A percentile compares a stretch with the other conserved stretches of the same genome.
These are phyloP conservation scores for Hymenopus coronatus DNA, from an alignment of 2,888 invertebrate species.

Conservation along the genomic window DNA sequence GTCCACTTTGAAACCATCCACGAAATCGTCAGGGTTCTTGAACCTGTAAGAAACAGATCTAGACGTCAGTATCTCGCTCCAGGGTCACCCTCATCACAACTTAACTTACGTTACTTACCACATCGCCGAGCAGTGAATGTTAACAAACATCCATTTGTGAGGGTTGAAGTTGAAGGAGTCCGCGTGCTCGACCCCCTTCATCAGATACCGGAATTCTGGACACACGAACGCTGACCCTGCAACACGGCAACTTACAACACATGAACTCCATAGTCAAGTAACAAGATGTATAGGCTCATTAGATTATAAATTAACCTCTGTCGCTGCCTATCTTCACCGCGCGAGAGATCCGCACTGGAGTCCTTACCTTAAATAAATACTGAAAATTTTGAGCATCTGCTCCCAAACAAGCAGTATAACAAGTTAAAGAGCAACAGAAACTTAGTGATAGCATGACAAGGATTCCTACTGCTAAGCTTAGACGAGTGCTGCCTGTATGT, in stretches of 20 bases:
- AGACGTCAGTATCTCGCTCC: background rate
- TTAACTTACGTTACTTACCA: slow-evolving; percentile 55
- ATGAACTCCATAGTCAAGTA: background rate
- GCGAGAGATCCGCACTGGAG: no score
- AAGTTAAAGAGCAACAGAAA: no score
- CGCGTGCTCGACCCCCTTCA: slow-evolving; percentile 74
- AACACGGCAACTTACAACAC: background rate
- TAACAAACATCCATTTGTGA: slow-evolving; percentile 93
- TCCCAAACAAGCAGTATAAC: no score
- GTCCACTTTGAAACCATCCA: slow-evolving; percentile 86
- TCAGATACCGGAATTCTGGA: slow-evolving; percentile 81
- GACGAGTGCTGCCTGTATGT: no score
- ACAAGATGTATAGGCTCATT: background rate
- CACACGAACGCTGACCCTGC: slow-evolving; percentile 84
- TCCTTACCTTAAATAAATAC: no score
- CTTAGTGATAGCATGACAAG: no score
- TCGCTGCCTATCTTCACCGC: no score
- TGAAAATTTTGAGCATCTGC: no score
- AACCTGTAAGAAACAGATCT: slow-evolving; percentile 54
- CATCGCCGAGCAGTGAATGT: slow-evolving; percentile 93
- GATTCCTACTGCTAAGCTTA: no score
- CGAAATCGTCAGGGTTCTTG: slow-evolving; percentile 72
- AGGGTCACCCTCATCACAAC: no score
- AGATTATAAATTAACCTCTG: no score
- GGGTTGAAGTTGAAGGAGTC: slow-evolving; percentile 93